These are phyloP conservation scores for Enteromius trimaculatus DNA, from an alignment of 2,797 vertebrate species.

Conservation along the genomic window DNA sequence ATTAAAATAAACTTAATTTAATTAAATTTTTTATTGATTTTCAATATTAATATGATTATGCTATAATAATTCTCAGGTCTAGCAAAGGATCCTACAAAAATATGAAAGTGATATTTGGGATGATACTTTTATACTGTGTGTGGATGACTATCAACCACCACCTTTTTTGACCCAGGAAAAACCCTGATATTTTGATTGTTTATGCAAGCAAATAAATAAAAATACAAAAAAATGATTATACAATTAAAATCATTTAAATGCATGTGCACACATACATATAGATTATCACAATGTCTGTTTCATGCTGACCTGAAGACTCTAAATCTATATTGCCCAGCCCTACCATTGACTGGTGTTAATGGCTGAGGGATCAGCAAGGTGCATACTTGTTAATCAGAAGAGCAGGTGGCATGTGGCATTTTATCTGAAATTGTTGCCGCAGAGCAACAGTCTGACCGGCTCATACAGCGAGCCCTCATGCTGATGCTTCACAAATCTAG, in stretches of 20 bases:
- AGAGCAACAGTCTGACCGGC: conserved; percentile 71
- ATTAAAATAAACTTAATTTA: no score
- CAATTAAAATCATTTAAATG: background rate
- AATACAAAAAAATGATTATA: background rate
- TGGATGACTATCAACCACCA: no score
- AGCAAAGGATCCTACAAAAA: no score
- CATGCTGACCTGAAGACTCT: background rate
- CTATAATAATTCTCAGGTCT: no score
- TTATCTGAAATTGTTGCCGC: conserved; percentile 67
- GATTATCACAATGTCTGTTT: background rate
- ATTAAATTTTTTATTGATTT: no score
- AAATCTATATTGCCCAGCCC: background rate
- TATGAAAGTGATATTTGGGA: no score
- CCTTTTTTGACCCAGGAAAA: no score
- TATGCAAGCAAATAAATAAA: background rate
- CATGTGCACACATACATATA: background rate
- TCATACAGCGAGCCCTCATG: conserved; percentile 68
- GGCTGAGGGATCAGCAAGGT: conserved; percentile 12
- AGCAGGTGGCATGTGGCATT: conserved; percentile 69
- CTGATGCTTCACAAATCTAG: conserved; percentile 9
- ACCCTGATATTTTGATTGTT: no score
- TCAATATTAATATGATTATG: no score
- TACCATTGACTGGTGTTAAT: background rate
- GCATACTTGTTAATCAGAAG: conserved; percentile 53
- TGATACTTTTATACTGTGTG: no score